phyloP scores from a whole-genome alignment of 53 echinoderm and acorn worm genomes.

The Antedon mediterranea region DNA sequence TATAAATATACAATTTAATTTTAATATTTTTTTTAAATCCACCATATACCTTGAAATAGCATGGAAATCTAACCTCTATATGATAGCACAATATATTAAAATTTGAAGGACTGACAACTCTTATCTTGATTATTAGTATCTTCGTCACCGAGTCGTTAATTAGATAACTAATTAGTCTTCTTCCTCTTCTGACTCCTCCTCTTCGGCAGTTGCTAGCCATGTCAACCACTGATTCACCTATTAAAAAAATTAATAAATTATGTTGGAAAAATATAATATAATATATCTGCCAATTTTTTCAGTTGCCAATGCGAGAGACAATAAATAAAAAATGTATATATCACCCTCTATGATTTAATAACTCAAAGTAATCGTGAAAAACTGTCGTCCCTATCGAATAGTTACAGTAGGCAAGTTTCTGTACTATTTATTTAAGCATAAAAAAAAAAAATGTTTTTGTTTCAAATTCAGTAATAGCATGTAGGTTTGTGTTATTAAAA shows the following conservation, averaged over 20 bases:
- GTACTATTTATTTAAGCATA: too few species aligned
- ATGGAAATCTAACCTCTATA: neutral
- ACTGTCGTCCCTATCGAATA: too few species aligned
- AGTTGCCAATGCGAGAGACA: too few species aligned
- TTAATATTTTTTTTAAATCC: neutral
- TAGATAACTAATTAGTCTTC: constrained; percentile 35
- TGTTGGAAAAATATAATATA: too few species aligned
- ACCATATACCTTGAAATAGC: neutral
- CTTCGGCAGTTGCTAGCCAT: constrained; percentile 95
- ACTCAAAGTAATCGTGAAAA: too few species aligned
- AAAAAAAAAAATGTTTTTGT: too few species aligned
- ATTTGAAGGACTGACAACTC: neutral
- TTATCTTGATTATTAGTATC: neutral
- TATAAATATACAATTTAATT: neutral
- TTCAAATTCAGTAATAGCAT: too few species aligned
- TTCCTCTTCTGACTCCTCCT: constrained; percentile 80
- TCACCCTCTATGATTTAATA: too few species aligned
- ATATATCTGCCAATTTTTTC: too few species aligned
- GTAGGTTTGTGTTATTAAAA: too few species aligned
- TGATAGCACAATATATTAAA: neutral
- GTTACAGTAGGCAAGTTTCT: too few species aligned
- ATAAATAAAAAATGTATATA: too few species aligned
- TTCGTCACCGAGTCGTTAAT: neutral
- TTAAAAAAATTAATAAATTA: neutral
- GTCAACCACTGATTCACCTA: constrained; percentile 96